Conservation (phyloP, 2,113 vertebrate species). For the Probosciger aterrimus region DNA sequence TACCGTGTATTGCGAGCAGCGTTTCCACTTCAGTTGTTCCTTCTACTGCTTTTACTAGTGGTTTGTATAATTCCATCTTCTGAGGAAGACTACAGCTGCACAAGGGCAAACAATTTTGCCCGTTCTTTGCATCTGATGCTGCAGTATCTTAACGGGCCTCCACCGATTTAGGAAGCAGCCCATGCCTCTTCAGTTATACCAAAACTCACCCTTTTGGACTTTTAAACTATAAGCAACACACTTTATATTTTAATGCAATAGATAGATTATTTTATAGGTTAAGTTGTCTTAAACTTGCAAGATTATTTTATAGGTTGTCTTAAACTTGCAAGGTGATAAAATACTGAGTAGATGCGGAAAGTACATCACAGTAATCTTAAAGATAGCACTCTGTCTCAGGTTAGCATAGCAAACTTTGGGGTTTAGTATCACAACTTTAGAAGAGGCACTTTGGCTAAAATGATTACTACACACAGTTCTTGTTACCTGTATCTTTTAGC, state of each 20-base stretch:
- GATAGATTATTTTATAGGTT: constrained; percentile 37
- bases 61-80: constrained; percentile 82
- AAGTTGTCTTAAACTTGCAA: not conserved
- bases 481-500: not conserved
- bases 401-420: not conserved
- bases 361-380: not conserved
- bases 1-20: constrained; percentile 81
- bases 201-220: not conserved
- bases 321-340: not conserved
- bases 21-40: constrained; percentile 84
- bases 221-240: constrained; percentile 9
- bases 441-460: not conserved
- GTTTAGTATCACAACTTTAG: not conserved
- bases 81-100: constrained; percentile 85
- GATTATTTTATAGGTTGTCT: not conserved
- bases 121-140: constrained; percentile 93
- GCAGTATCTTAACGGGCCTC: constrained; percentile 90
- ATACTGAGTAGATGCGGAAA: not conserved
- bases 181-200: not conserved
- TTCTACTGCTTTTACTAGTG: constrained; percentile 84
- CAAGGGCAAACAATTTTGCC: constrained; percentile 88
- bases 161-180: constrained; percentile 77
- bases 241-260: constrained; percentile 50
- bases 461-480: not conserved
- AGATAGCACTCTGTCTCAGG: not conserved